Conservation (phyloP, 1,140 invertebrate genomes). For the Leucophenga varia region DNA sequence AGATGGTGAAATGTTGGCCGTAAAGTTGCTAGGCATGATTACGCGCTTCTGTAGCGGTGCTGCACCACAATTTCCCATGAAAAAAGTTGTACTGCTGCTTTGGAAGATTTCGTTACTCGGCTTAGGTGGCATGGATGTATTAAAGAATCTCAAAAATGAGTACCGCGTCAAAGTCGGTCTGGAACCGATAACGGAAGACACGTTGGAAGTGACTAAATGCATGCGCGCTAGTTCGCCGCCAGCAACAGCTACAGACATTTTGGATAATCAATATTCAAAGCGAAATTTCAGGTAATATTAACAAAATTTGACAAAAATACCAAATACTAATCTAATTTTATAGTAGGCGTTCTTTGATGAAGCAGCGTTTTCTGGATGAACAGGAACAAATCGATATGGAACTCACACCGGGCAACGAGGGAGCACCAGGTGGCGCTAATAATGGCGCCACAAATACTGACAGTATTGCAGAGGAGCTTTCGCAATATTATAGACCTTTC, state of each 20-base stretch:
- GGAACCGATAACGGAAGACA: conserved; percentile 82
- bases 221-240: conserved; percentile 96
- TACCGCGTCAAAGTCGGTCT: conserved; percentile 74
- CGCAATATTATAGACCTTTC: conserved; percentile 59
- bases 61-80: conserved; percentile 96
- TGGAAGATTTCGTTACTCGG: conserved; percentile 94
- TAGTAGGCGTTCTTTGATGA: conserved; percentile 57
- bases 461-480: conserved; percentile 58
- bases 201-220: conserved; percentile 85
- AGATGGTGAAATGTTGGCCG: conserved; percentile 84
- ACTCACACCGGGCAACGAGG: conserved; percentile 45
- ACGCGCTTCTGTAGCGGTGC: conserved; percentile 92
- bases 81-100: conserved; percentile 91
- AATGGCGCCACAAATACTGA: conserved; percentile 27
- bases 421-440: conserved; percentile 26
- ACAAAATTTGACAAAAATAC: background rate
- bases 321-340: background rate
- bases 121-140: conserved; percentile 82
- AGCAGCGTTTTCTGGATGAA: conserved; percentile 93
- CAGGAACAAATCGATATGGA: conserved; percentile 72
- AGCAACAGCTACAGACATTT: conserved; percentile 85
- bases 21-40: conserved; percentile 91
- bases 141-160: conserved; percentile 74
- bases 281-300: conserved; percentile 60
- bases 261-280: conserved; percentile 85